Conservation (phyloP, 1,140 invertebrate genomes). For the Brevipalpus yothersi region DNA sequence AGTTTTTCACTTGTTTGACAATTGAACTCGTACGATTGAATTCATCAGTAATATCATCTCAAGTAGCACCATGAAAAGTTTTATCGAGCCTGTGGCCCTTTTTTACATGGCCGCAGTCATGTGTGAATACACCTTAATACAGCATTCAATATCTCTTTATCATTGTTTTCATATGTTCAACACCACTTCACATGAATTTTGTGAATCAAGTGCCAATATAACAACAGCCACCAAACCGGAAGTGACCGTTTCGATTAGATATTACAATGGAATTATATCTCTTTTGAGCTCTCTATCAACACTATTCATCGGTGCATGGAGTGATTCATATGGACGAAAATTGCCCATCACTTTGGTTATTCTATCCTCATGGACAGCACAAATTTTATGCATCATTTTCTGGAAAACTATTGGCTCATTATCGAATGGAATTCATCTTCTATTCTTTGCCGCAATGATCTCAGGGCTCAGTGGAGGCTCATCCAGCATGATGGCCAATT, state of each 20-base stretch:
- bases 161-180: slow-evolving; percentile 17
- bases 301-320: slow-evolving; percentile 31
- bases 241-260: slow-evolving; percentile 17
- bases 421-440: not conserved
- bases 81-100: slow-evolving; percentile 25
- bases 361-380: slow-evolving; percentile 47
- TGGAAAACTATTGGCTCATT: slow-evolving; percentile 9
- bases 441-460: slow-evolving; percentile 20
- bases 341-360: slow-evolving; percentile 58
- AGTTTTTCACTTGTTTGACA: too few species aligned
- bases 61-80: too few species aligned
- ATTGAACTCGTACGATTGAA: too few species aligned
- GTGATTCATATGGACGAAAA: slow-evolving; percentile 45
- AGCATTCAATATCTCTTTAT: slow-evolving; percentile 23
- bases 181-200: not conserved
- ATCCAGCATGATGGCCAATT: slow-evolving; percentile 66
- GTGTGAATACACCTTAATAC: slow-evolving; percentile 21
- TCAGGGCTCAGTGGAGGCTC: slow-evolving; percentile 44
- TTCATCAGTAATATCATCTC: too few species aligned
- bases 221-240: not conserved
- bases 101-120: slow-evolving; percentile 25
- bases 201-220: not conserved
- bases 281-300: slow-evolving; percentile 21
- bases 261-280: slow-evolving; percentile 19
- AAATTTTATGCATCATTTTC: slow-evolving; percentile 43